These are phyloP conservation scores for Calyptomena viridis DNA, from an alignment of 2,113 vertebrate species.

Conservation along the genomic window DNA sequence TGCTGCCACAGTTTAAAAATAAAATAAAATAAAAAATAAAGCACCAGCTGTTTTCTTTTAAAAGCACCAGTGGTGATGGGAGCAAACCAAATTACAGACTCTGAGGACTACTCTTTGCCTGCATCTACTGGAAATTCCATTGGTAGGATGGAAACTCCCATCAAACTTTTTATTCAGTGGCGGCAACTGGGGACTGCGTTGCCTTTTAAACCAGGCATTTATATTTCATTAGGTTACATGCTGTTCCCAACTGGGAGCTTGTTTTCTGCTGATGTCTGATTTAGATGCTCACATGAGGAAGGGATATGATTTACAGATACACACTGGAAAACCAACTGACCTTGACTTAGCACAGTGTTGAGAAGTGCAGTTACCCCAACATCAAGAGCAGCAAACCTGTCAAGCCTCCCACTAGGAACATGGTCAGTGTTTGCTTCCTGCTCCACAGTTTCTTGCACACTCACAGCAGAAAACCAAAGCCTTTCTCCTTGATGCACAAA, in stretches of 20 bases:
- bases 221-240: background rate
- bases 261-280: background rate
- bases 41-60: conserved; percentile 10
- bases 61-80: background rate
- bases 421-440: rapidly evolving
- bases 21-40: background rate
- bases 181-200: background rate
- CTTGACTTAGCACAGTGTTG: background rate
- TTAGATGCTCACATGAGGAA: background rate
- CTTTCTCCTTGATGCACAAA: background rate
- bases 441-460: background rate
- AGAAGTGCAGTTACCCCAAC: background rate
- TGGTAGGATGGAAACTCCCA: background rate
- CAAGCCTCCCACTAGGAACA: background rate
- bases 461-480: background rate
- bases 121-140: background rate
- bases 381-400: background rate
- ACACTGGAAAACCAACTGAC: background rate
- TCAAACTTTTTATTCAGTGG: background rate
- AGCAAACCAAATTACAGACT: conserved; percentile 52
- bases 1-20: background rate
- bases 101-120: background rate
- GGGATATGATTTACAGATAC: background rate
- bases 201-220: background rate
- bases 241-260: background rate